phyloP scores from a whole-genome alignment of 2,113 vertebrate genomes.

The Rhinogobius similis region DNA sequence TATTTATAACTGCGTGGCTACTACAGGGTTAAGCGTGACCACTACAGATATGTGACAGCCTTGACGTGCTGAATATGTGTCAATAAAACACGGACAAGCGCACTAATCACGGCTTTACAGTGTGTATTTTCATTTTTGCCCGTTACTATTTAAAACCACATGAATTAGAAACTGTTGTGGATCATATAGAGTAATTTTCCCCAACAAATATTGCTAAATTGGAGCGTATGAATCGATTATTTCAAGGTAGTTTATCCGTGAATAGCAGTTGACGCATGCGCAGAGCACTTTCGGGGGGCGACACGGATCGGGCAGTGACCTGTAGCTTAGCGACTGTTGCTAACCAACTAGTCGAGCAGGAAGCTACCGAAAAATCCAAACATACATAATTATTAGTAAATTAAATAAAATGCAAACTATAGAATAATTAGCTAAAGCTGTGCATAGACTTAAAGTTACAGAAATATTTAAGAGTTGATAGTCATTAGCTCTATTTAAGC shows the following conservation, averaged over 20 bases:
- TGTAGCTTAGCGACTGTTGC: conserved; percentile 53
- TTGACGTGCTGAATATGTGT: background rate
- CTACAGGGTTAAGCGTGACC: background rate
- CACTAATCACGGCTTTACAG: no score
- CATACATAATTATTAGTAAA: background rate
- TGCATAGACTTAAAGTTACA: background rate
- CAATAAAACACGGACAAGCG: background rate
- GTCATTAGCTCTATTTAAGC: background rate
- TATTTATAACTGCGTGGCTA: background rate
- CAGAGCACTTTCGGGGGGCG: background rate
- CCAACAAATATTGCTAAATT: background rate
- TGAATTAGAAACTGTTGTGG: no score
- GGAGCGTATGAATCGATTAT: background rate
- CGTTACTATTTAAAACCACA: background rate
- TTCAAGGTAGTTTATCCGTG: background rate
- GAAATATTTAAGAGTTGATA: background rate
- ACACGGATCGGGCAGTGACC: conserved; percentile 4
- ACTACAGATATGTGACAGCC: background rate
- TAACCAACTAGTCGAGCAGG: conserved; percentile 31
- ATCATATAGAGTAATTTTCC: background rate
- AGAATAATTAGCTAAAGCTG: background rate
- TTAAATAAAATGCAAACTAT: background rate
- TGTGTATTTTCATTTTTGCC: background rate
- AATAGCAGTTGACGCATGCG: background rate
- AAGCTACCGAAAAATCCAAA: conserved; percentile 1